A percentile compares a stretch with the other conserved stretches of the same genome.
These are phyloP conservation scores for Hydractinia symbiolongicarpus DNA, from an alignment of 30 jellyfish, hydroid and myxozoan genomes.

Conservation along the genomic window DNA sequence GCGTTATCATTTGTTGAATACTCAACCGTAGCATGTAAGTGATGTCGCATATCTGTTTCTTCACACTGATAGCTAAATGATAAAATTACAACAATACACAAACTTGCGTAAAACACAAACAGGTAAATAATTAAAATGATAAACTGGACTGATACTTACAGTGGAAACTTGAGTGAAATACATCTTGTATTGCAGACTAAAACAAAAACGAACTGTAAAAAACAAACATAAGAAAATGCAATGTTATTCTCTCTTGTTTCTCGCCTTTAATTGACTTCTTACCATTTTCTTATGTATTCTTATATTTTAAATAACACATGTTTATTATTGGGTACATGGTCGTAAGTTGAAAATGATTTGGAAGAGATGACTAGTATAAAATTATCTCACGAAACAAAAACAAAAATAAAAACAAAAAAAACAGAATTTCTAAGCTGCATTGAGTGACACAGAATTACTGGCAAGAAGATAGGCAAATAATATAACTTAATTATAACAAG, in stretches of 20 bases:
- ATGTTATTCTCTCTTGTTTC: not conserved
- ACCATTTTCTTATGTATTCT: no score
- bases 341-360: no score
- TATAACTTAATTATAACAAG: no score
- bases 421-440: no score
- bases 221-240: not conserved
- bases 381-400: no score
- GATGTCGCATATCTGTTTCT: conserved; percentile 62
- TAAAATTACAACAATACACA: not conserved
- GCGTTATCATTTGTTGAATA: conserved; percentile 47
- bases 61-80: conserved; percentile 56
- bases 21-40: conserved; percentile 49
- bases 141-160: conserved; percentile 29
- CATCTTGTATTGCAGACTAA: conserved; percentile 85
- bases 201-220: not conserved
- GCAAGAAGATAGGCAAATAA: no score
- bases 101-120: not conserved
- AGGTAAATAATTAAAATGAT: not conserved
- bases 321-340: no score
- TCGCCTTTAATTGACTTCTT: not conserved
- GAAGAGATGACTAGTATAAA: no score
- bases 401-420: no score
- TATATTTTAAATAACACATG: no score
- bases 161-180: conserved; percentile 70
- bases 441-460: no score